Percentiles rank a stretch among this genome's conserved stretches.
These are phyloP conservation scores for Psilopogon haemacephalus DNA, from an alignment of 2,113 vertebrate genomes.

Conservation along the genomic window DNA sequence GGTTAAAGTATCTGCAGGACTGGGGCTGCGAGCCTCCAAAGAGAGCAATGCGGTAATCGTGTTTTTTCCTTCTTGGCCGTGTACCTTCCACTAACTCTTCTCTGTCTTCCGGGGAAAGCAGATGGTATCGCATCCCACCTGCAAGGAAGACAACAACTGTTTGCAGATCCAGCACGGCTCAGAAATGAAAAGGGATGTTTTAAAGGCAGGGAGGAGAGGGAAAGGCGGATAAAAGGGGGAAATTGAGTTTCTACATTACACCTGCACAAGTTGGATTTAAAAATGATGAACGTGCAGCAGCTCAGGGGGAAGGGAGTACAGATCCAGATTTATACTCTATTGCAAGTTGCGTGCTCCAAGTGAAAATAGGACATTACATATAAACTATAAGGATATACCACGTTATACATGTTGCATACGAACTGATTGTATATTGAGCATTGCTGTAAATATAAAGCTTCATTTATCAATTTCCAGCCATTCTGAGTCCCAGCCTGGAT, in stretches of 20 bases:
- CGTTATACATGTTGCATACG: neutral
- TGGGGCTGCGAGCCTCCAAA: conserved; percentile 97
- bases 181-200: neutral
- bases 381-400: too few relatives aligned
- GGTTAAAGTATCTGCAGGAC: conserved; percentile 97
- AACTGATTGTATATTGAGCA: too few relatives aligned
- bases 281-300: neutral
- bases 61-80: conserved; percentile 89
- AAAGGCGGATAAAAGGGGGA: neutral
- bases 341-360: neutral
- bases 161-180: neutral
- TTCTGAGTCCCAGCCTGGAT: too few relatives aligned
- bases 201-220: neutral
- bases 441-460: too few relatives aligned
- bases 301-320: neutral
- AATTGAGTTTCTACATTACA: neutral
- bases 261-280: neutral
- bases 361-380: neutral
- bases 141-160: neutral
- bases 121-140: conserved; percentile 89
- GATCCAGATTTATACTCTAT: neutral
- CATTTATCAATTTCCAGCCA: too few relatives aligned
- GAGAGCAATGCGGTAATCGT: conserved; percentile 93
- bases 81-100: conserved; percentile 95
- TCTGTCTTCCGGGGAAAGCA: conserved; percentile 89